A percentile compares a stretch with the other conserved stretches of the same genome.
Evolutionary conservation across 2,888 invertebrate species (phyloP).

Genomic region (Smittia aterrima): DNA sequence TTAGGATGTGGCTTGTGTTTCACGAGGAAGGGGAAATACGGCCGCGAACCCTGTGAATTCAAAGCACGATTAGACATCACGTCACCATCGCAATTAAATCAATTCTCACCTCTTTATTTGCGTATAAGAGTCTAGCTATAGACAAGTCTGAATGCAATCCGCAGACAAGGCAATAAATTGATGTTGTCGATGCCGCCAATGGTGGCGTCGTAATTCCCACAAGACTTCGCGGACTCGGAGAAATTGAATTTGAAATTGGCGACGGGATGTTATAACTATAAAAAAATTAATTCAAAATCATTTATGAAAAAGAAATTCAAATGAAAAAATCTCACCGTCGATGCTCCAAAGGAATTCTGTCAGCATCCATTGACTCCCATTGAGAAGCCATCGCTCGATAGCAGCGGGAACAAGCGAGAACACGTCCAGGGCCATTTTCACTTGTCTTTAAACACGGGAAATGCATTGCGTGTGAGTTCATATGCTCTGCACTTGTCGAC

Average conservation of each 20-base stretch:
- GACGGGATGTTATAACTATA: conserved; percentile 77
- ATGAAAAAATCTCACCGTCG: no score
- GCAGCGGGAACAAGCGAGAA: conserved; percentile 78
- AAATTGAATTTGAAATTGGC: conserved; percentile 62
- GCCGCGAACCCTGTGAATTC: conserved; percentile 55
- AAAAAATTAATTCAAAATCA: conserved; percentile 14
- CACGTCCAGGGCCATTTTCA: conserved; percentile 59
- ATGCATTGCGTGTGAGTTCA: conserved; percentile 92
- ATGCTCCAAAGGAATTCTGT: conserved; percentile 75
- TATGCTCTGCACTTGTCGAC: conserved; percentile 80
- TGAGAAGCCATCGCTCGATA: conserved; percentile 78
- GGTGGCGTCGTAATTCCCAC: conserved; percentile 67
- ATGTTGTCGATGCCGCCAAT: conserved; percentile 70
- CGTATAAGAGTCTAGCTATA: conserved; percentile 76
- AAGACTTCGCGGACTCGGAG: conserved; percentile 63
- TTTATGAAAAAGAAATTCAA: no score
- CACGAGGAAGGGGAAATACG: conserved; percentile 63
- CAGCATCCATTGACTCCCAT: conserved; percentile 83
- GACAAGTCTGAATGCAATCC: conserved; percentile 85
- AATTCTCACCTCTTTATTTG: conserved; percentile 63
- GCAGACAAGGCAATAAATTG: conserved; percentile 86
- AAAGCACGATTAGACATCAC: not conserved
- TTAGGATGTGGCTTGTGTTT: conserved; percentile 73
- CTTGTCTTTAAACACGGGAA: conserved; percentile 78
- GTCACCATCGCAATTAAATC: not conserved